phyloP scores from a whole-genome alignment of 2,888 invertebrate species.

The Tetranychus piercei region DNA sequence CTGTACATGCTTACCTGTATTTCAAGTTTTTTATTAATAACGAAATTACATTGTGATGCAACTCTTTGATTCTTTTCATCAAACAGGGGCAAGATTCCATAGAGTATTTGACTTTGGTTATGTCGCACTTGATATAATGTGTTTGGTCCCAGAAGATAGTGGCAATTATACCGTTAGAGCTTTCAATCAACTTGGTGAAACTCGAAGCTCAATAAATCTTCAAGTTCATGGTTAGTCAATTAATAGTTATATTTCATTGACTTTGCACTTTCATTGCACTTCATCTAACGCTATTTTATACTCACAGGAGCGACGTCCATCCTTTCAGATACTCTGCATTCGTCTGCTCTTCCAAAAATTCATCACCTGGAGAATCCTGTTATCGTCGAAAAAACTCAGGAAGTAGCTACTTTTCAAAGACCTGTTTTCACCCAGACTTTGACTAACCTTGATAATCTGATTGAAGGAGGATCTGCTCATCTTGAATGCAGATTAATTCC shows the following conservation, averaged over 20 bases:
- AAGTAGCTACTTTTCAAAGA: background rate
- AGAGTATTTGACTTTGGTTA: slow-evolving; percentile 96
- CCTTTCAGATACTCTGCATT: slow-evolving; percentile 40
- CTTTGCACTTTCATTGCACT: background rate
- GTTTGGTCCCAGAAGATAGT: slow-evolving; percentile 76
- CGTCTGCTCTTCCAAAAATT: slow-evolving; percentile 14
- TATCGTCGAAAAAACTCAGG: background rate
- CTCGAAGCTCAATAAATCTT: slow-evolving; percentile 51
- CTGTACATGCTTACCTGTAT: too few species aligned
- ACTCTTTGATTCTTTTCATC: too few species aligned
- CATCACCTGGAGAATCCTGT: background rate
- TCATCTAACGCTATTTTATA: background rate
- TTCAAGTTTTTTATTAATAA: too few species aligned
- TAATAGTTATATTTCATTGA: background rate
- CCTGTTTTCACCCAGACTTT: background rate
- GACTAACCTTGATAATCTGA: background rate
- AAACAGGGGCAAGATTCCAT: slow-evolving; percentile 44
- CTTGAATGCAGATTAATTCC: slow-evolving; percentile 88
- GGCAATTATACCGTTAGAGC: slow-evolving; percentile 93
- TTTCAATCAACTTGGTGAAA: slow-evolving; percentile 10
- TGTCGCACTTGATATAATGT: slow-evolving; percentile 77
- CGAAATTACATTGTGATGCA: too few species aligned
- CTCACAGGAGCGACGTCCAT: slow-evolving; percentile 51
- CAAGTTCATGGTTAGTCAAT: slow-evolving; percentile 8
- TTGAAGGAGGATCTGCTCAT: slow-evolving; percentile 61